phyloP scores from a whole-genome alignment of 2,113 vertebrate species.

The Uria aalge region DNA sequence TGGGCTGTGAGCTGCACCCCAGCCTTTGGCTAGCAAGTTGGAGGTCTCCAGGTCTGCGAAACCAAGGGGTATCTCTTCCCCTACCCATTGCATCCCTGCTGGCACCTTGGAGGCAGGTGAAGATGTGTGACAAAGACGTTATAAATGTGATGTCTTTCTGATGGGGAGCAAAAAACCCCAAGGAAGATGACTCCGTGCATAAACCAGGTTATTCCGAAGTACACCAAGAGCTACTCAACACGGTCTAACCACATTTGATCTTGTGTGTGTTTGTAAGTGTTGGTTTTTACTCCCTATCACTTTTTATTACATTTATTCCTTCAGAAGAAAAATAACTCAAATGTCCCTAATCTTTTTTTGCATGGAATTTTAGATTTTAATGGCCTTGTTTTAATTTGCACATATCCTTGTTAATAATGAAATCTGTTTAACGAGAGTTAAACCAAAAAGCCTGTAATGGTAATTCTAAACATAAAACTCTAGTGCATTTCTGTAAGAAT shows the following conservation, averaged over 20 bases:
- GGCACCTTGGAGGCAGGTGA: background rate
- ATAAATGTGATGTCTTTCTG: background rate
- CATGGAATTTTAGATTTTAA: conserved; percentile 64
- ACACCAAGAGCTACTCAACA: background rate
- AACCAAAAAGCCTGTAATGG: conserved; percentile 74
- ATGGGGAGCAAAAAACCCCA: background rate
- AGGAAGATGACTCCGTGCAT: background rate
- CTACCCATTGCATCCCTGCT: background rate
- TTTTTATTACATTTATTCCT: conserved; percentile 21
- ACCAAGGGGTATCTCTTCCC: background rate
- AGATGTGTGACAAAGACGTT: background rate
- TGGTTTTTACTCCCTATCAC: background rate
- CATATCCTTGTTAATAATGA: conserved; percentile 72
- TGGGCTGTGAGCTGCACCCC: background rate
- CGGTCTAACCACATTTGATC: background rate
- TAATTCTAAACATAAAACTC: conserved; percentile 76
- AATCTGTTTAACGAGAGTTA: conserved; percentile 75
- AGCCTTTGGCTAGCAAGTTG: too few species aligned
- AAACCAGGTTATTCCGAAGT: background rate
- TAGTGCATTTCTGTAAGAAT: conserved; percentile 61
- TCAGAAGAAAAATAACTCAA: conserved; percentile 18
- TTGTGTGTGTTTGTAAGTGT: background rate
- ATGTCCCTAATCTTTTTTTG: conserved; percentile 51
- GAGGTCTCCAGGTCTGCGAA: background rate
- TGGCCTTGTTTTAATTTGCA: conserved; percentile 75